Base-by-base conservation (phyloP, 2,888 invertebrate species). In the Noctuana brunneofusca region DNA sequence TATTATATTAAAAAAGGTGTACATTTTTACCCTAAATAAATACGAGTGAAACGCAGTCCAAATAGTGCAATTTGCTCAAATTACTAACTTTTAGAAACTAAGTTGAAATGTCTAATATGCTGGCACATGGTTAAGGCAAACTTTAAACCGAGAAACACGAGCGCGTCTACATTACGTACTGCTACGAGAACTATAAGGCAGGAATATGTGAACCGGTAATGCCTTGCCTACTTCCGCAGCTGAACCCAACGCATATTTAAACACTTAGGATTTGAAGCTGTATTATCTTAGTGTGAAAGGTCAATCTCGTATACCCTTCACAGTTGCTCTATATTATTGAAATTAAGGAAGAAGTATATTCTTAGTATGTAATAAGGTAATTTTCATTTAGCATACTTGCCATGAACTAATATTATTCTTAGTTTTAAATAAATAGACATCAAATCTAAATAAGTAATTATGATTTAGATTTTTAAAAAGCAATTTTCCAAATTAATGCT, bases 1-100 rank as follows among this genome's bases (percentile, higher is more conserved):
- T 30, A n/a, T n/a, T n/a, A n/a, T 11, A 30, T 9, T 5, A 9
- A 2, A 30, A 30, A 9, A 30, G 9, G 30, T 30, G 9, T 30
- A 38, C 14, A 6, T n/a, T n/a, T 43, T 43, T 9, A 43, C 18
- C 5, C 43, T 43, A 18, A 43, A 43, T 43, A 43, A 43, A 43
- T 11, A 43, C 9, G 9, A 8, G 3, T 18, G 9, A 11, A 16
- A 43, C 14, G 18, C 16, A 43, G 2, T 18, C 18, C 6, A 16
- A 43, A 43, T 43, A 43, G 43, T 43, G 16, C 43, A 43, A 18
- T 43, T 43, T 43, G 18, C 43, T 18, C 43, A 43, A 43, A 43
- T 18, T 16, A 43, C 18, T 43, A 11, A 43, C 18, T 18, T 43
- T 18, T 18, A 43, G 43, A 11, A 43, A 43, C 43, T 43, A 41